Conservation (phyloP, 1,140 invertebrate species). For the Drosophila dunni region DNA sequence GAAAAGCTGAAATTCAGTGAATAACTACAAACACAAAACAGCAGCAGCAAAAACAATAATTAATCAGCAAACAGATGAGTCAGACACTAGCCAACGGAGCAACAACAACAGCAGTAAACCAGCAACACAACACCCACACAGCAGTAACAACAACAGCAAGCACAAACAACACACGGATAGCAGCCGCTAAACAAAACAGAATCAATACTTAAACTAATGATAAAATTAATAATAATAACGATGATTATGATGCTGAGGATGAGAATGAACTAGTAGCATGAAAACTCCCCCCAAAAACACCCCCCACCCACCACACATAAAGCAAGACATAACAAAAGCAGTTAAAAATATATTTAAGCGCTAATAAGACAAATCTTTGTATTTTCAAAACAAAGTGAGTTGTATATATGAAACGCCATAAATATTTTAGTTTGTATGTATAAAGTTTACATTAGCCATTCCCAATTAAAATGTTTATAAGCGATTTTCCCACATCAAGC, state of each 20-base stretch:
- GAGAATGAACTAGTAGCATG: slow-evolving; percentile 15
- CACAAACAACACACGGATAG: slow-evolving; percentile 38
- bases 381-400: slow-evolving; percentile 53
- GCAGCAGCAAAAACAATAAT: slow-evolving; percentile 53
- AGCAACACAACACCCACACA: slow-evolving; percentile 56
- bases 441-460: slow-evolving; percentile 75
- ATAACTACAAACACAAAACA: slow-evolving; percentile 79
- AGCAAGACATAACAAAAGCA: slow-evolving; percentile 26
- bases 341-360: slow-evolving; percentile 69
- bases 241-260: slow-evolving; percentile 22
- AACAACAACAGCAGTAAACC: slow-evolving; percentile 55
- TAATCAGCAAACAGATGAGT: slow-evolving; percentile 70
- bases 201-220: slow-evolving; percentile 19
- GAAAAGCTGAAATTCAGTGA: slow-evolving; percentile 84
- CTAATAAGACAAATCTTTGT: slow-evolving; percentile 71
- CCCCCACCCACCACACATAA: background rate
- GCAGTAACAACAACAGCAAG: slow-evolving; percentile 17
- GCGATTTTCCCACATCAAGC: slow-evolving; percentile 12
- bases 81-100: slow-evolving; percentile 54
- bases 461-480: slow-evolving; percentile 51
- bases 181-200: slow-evolving; percentile 29
- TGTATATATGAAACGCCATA: slow-evolving; percentile 76
- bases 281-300: background rate
- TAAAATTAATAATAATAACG: slow-evolving; percentile 1
- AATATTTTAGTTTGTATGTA: slow-evolving; percentile 77